These are phyloP conservation scores for Gallinago media DNA, from an alignment of 2,113 vertebrate genomes.

Conservation along the genomic window DNA sequence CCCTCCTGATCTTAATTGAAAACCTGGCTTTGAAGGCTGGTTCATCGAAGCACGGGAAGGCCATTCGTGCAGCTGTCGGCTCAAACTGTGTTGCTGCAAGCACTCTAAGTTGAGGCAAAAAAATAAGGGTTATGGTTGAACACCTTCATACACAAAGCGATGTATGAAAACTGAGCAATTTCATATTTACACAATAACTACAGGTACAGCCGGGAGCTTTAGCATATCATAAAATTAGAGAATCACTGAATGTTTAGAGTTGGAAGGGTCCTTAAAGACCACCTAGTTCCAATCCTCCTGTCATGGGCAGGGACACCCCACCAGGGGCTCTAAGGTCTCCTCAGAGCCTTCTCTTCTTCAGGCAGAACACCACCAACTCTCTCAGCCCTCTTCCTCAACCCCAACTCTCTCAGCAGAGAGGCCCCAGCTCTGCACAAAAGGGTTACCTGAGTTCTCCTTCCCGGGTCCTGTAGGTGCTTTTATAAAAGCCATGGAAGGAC, in stretches of 20 bases:
- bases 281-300: neutral
- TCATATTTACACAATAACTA: neutral
- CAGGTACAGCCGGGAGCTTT: too few relatives aligned
- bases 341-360: neutral
- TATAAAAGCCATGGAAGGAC: conserved; percentile 89
- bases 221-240: too few relatives aligned
- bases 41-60: conserved; percentile 93
- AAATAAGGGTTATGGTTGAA: neutral
- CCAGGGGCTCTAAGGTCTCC: neutral
- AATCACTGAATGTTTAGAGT: neutral
- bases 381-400: neutral
- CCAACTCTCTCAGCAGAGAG: neutral
- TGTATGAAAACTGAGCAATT: neutral
- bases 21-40: conserved; percentile 91
- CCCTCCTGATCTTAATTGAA: conserved; percentile 82
- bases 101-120: conserved; percentile 59
- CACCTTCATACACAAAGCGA: fast-evolving
- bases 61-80: conserved; percentile 87
- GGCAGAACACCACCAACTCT: neutral
- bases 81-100: conserved; percentile 92
- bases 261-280: neutral
- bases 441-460: conserved; percentile 84
- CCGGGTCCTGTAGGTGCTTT: conserved; percentile 86
- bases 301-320: neutral
- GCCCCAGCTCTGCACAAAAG: neutral